Evolutionary conservation across 2,113 vertebrate species (phyloP), one percentile per base, ranked within the genome.

Genomic region (Xenus cinereus): DNA sequence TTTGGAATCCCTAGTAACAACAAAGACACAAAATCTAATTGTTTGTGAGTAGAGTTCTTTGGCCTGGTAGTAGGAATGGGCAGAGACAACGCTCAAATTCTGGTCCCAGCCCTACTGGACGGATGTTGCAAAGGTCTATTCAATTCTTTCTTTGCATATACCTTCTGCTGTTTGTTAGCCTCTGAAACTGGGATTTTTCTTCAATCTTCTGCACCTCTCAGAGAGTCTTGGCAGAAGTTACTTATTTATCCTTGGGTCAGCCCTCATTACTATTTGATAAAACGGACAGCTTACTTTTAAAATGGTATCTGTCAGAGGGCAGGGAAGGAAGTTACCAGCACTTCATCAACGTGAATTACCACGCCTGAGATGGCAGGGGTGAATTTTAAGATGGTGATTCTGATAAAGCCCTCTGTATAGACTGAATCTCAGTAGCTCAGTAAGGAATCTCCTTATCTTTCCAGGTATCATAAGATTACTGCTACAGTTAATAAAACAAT

Each of bases 251-350:
- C 18, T 67, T 71, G 21, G 19, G 12, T 53, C 41, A 84, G 23
- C 18, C 14, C 27, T 76, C 62, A 69, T 10, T 30, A 30, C 20
- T 77, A 6, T 45, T 46, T 63, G 33, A 57, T 46, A 69, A 46
- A 75, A 74, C 10, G 7, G 18, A 35, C 13, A 48, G 11, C 12
- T 81, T 37, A 9, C 20, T 93, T 77, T 10, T 62, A 33, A 87
- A 69, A 21, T 16, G 6, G 3, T 39, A 73, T 27, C 11, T 63
- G 8, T 8, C 23, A 9, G 17, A 6, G 9, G 5, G 1, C 1
- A 8, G 7, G 6, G 6, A 11, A 68, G 5, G 10, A 90, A 57
- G 56, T 39, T 57, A 72, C 22, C 39, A 37, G 33, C 5, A 14
- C 17, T 60, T 80, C 69, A 48, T 15, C 4, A 92, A 92, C 28